Conservation (phyloP, 35 echinoderm and acorn worm genomes). For the Heliocidaris tuberculata region DNA sequence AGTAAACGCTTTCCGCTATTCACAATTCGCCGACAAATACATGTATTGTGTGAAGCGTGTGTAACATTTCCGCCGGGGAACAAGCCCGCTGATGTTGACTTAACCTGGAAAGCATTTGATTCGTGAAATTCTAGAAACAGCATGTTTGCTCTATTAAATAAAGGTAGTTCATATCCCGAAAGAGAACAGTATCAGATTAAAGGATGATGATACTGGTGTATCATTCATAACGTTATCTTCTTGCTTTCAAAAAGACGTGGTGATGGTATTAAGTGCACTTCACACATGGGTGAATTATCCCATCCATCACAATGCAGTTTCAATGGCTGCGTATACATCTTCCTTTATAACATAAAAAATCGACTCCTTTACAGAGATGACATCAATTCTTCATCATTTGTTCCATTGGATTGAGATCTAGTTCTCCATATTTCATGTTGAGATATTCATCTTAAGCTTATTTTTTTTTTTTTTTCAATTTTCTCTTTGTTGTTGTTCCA, state of each 20-base stretch:
- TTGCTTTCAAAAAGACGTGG: not conserved
- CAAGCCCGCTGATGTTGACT: conserved; percentile 23
- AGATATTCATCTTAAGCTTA: not conserved
- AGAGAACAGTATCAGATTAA: not conserved
- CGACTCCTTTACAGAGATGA: no score
- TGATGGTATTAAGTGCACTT: not conserved
- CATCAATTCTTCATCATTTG: no score
- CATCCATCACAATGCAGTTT: not conserved
- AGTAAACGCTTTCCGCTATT: conserved; percentile 33
- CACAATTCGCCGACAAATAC: conserved; percentile 33
- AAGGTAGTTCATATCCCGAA: not conserved
- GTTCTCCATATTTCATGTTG: not conserved
- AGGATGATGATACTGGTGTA: not conserved
- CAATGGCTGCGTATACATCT: not conserved
- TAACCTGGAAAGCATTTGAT: conserved; percentile 48
- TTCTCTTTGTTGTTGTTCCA: not conserved
- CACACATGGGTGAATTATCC: not conserved
- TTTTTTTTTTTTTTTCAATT: no score
- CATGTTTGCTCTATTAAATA: conserved; percentile 35
- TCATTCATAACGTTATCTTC: not conserved
- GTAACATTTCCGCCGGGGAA: conserved; percentile 37
- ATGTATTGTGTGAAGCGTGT: conserved; percentile 17
- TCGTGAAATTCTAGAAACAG: conserved; percentile 43
- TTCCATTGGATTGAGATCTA: no score
- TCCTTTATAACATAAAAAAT: not conserved